Evolutionary conservation across 2,888 invertebrate genomes (phyloP).

Genomic region (Teleogryllus oceanicus): DNA sequence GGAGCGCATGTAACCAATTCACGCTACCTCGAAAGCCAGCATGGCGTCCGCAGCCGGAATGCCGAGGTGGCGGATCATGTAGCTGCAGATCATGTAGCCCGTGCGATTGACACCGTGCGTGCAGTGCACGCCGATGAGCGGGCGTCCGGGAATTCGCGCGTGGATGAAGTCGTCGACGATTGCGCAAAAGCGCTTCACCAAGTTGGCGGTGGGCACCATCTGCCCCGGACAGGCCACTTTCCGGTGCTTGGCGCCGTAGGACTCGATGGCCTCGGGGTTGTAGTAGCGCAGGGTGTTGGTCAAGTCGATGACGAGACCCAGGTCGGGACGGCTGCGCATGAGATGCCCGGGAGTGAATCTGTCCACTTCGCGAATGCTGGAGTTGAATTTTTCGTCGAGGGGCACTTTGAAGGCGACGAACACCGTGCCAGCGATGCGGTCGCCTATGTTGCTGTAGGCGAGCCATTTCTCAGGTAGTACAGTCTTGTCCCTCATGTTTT

Average conservation of each 20-base stretch:
- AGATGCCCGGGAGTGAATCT: background rate
- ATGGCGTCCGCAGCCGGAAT: conserved; percentile 57
- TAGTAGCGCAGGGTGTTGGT: conserved; percentile 6
- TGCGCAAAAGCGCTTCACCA: background rate
- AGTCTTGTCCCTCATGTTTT: background rate
- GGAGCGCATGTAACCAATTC: too few relatives aligned
- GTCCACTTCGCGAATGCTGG: background rate
- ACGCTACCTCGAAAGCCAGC: conserved; percentile 54
- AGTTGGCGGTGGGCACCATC: background rate
- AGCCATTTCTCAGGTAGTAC: conserved; percentile 2
- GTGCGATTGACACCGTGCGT: conserved; percentile 79
- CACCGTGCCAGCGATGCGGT: background rate
- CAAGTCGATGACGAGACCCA: background rate
- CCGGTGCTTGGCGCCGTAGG: background rate
- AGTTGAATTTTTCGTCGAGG: background rate
- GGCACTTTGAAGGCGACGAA: conserved; percentile 5
- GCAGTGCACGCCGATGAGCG: conserved; percentile 72
- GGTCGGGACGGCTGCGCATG: background rate
- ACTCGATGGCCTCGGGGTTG: conserved; percentile 4
- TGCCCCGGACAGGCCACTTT: background rate
- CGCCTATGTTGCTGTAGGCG: background rate
- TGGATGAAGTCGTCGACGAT: background rate
- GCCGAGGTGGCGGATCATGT: conserved; percentile 61
- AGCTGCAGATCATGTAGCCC: conserved; percentile 69
- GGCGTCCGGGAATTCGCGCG: conserved; percentile 55